Evolutionary conservation across 2,113 vertebrate species (phyloP).

Genomic region (Morone chrysops): DNA sequence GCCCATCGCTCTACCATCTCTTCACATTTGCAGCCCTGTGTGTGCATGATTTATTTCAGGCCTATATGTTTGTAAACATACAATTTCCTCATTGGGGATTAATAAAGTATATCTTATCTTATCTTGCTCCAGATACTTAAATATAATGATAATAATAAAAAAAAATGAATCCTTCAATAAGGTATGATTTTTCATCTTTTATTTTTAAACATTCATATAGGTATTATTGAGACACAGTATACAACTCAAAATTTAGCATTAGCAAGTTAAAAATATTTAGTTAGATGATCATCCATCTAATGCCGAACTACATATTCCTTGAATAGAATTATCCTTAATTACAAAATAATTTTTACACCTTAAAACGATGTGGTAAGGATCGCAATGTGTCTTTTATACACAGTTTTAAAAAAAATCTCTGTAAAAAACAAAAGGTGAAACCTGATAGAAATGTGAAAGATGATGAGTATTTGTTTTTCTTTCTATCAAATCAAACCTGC

Average conservation of each 20-base stretch:
- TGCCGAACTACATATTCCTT: slow-evolving; percentile 66
- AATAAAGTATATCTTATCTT: no score
- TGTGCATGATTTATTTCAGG: no score
- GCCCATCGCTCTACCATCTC: no score
- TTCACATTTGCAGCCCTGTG: no score
- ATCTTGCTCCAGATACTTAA: not conserved
- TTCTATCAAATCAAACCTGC: not conserved
- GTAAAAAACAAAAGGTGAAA: slow-evolving; percentile 21
- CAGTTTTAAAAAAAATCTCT: slow-evolving; percentile 5
- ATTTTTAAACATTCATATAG: not conserved
- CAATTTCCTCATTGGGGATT: no score
- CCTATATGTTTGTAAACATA: no score
- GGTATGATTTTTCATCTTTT: not conserved
- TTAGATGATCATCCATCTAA: slow-evolving; percentile 55
- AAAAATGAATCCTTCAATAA: not conserved
- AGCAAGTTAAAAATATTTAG: slow-evolving; percentile 22
- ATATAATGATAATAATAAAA: not conserved
- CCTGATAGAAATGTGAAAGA: slow-evolving; percentile 4
- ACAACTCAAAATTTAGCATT: slow-evolving; percentile 26
- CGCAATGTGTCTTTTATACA: slow-evolving; percentile 34
- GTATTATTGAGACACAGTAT: not conserved
- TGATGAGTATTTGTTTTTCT: not conserved
- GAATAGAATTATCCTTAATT: slow-evolving; percentile 71
- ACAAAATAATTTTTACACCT: slow-evolving; percentile 66
- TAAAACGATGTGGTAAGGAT: slow-evolving; percentile 68